Evolutionary conservation across 1,140 invertebrate species (phyloP).

Genomic region (Chrysopa pallens): DNA sequence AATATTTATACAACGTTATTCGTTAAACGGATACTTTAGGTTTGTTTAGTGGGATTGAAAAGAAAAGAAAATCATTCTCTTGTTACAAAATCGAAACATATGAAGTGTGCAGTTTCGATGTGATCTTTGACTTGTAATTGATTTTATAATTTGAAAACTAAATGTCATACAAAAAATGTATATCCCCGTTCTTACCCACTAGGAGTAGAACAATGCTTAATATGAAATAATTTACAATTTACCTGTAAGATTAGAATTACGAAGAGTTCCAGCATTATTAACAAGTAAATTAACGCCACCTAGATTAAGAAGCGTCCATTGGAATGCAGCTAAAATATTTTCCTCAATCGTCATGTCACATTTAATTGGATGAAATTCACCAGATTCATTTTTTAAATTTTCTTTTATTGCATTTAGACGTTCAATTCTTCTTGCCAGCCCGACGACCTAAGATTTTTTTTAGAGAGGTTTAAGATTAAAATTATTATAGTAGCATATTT

Average conservation of each 20-base stretch:
- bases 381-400: slow-evolving; percentile 6
- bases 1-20: no score
- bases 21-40: no score
- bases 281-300: slow-evolving; percentile 41
- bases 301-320: slow-evolving; percentile 31
- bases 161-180: not conserved
- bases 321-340: slow-evolving; percentile 37
- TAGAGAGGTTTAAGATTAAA: no score
- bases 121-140: not conserved
- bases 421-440: slow-evolving; percentile 39
- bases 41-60: no score
- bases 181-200: no score
- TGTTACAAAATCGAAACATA: no score
- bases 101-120: no score
- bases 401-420: slow-evolving; percentile 25
- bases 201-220: no score
- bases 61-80: no score
- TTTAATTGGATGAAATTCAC: slow-evolving; percentile 21
- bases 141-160: not conserved
- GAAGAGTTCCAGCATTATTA: slow-evolving; percentile 33
- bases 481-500: no score
- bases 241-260: not conserved
- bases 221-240: no score
- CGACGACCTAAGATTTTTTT: slow-evolving; percentile 34
- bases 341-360: slow-evolving; percentile 42